Base-by-base conservation (phyloP, 2,888 invertebrate species). In the Epirrhoe tristata region DNA sequence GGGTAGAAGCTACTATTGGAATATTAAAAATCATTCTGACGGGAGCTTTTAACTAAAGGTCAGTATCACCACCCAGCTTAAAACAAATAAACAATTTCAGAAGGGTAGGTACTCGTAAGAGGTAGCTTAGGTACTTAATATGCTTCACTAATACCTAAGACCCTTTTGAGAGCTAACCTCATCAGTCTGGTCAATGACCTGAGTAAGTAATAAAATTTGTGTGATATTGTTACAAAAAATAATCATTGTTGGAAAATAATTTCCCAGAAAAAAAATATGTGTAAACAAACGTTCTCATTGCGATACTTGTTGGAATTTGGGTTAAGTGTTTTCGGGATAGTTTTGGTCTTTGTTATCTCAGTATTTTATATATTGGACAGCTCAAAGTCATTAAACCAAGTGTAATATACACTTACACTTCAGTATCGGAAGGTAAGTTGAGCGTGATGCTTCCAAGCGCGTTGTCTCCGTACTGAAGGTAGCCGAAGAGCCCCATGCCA, bases 401-500 rank as follows among this genome's bases (percentile, higher is more conserved):
- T 43, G 3, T 10, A 36, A 36, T 3, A 51, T 24, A 17, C 60
- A 88, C 95, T 94, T 89, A 96, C 96, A 94, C 80, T 78, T 96
- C 96, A 1, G 63, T 75, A 0, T 94, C 83, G 0, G 94, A 86
- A 0, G 97, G 96, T 67, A 99, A 90, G 86, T 98, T 98, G 4
- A 98, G 94, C 0, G 99, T 99, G 75, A 99, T 97, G 77, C 97
- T 97, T 60, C 97, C 98, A 59, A 94, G 81, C 0, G 97, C 95
- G 0, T 81, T 78, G 10, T 93, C 87, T 0, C 98, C 99, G 81
- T 97, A 99, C 72, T 96, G 96, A 53, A 99, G 89, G 88, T 98
- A 99, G 0, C 99, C 99, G 81, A 98, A 97, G 66, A 99, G 95
- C 0, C 99, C 99, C 94, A 98, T 96, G 17, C 96, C 96, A 5